Percentiles rank a stretch among this genome's conserved stretches.
Evolutionary conservation across 2,888 invertebrate genomes (phyloP).

Genomic region (Drosophila monieri): DNA sequence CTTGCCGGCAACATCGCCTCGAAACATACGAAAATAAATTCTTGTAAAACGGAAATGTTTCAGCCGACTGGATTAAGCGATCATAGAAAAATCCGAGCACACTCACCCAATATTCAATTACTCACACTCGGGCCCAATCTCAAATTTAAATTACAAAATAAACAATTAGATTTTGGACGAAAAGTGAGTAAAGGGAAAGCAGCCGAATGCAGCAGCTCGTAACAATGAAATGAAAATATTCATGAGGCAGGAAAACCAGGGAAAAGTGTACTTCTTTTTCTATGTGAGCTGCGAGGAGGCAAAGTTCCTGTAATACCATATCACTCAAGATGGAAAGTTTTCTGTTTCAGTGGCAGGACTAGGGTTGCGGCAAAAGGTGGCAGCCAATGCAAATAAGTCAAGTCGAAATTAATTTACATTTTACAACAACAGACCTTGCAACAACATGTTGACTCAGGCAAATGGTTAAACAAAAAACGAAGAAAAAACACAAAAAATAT

Average conservation of each 20-base stretch:
- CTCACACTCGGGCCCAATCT: slow-evolving; percentile 49
- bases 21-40: slow-evolving; percentile 24
- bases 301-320: slow-evolving; percentile 60
- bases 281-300: slow-evolving; percentile 26
- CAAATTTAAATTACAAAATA: slow-evolving; percentile 76
- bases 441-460: slow-evolving; percentile 33
- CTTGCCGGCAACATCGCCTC: slow-evolving; percentile 28
- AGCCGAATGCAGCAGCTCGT: slow-evolving; percentile 43
- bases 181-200: slow-evolving; percentile 44
- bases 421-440: slow-evolving; percentile 20
- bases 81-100: slow-evolving; percentile 23
- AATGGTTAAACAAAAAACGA: slow-evolving; percentile 14
- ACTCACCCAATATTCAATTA: slow-evolving; percentile 62
- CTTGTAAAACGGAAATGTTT: slow-evolving; percentile 36
- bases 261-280: slow-evolving; percentile 8
- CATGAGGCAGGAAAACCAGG: slow-evolving; percentile 57
- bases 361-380: slow-evolving; percentile 2
- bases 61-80: slow-evolving; percentile 37
- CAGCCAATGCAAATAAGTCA: slow-evolving; percentile 44
- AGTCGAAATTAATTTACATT: slow-evolving; percentile 60
- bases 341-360: slow-evolving; percentile 53
- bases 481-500: neutral
- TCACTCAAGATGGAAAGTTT: slow-evolving; percentile 59
- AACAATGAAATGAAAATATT: slow-evolving; percentile 64
- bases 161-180: slow-evolving; percentile 67